Conservation (phyloP, 2,113 vertebrate species). For the Motacilla tschutschensis region DNA sequence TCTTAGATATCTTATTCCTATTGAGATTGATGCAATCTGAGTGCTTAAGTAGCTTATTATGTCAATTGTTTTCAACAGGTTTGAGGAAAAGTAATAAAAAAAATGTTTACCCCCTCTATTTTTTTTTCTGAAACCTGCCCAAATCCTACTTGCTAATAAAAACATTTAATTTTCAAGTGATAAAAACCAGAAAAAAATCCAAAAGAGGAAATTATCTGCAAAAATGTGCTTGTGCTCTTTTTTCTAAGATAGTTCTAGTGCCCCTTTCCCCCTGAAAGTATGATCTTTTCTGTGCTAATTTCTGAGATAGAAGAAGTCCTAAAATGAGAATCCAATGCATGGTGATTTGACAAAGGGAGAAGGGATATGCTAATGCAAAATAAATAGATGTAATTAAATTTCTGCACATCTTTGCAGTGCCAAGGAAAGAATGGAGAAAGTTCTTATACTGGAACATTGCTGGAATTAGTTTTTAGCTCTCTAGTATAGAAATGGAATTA, state of each 20-base stretch:
- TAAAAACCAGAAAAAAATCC: neutral
- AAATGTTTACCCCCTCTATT: accelerated
- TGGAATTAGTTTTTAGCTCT: neutral
- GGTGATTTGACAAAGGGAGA: neutral
- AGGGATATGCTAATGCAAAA: conserved; percentile 1
- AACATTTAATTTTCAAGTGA: neutral
- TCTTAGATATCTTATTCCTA: neutral
- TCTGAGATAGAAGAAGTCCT: neutral
- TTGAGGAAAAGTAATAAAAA: neutral
- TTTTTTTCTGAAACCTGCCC: neutral
- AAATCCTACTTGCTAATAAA: neutral
- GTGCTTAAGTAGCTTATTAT: neutral
- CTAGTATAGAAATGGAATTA: neutral
- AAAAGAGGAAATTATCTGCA: neutral
- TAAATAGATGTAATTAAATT: conserved; percentile 23
- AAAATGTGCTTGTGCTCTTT: accelerated
- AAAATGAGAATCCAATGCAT: neutral
- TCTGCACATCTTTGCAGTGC: neutral
- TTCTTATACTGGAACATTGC: neutral
- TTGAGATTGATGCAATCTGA: neutral
- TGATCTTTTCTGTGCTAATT: neutral
- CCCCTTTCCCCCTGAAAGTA: neutral
- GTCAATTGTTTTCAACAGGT: neutral
- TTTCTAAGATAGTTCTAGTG: neutral
- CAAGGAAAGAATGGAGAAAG: neutral